Evolutionary conservation across 1,140 invertebrate genomes (phyloP).

Genomic region (Drosophila truncata): DNA sequence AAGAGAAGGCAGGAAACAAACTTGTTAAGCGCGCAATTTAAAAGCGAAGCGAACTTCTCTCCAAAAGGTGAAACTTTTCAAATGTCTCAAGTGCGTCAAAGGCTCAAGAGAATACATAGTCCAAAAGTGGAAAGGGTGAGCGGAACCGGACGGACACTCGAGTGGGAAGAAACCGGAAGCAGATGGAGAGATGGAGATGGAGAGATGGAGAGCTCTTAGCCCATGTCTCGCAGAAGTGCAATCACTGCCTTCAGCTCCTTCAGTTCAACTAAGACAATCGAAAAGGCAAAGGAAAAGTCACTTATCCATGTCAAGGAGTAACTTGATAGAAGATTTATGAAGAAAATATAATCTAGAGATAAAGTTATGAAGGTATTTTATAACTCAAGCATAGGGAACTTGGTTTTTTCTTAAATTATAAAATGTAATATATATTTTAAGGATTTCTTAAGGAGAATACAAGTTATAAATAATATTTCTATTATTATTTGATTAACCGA

Average conservation of each 20-base stretch:
- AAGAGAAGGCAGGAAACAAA: slow-evolving; percentile 27
- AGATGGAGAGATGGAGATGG: slow-evolving; percentile 6
- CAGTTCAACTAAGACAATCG: slow-evolving; percentile 19
- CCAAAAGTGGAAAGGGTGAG: background rate
- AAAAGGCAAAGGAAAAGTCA: background rate
- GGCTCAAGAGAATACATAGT: background rate
- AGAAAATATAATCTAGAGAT: background rate
- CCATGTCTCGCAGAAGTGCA: slow-evolving; percentile 26
- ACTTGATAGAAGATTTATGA: background rate
- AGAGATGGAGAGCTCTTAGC: slow-evolving; percentile 24
- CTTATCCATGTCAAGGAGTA: slow-evolving; percentile 1
- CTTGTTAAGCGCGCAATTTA: slow-evolving; percentile 53
- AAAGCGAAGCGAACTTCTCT: slow-evolving; percentile 42
- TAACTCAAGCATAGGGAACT: background rate
- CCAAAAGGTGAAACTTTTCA: slow-evolving; percentile 49
- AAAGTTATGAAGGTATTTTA: background rate
- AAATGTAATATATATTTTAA: background rate
- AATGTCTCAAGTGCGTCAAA: slow-evolving; percentile 50
- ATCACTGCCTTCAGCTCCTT: slow-evolving; percentile 33
- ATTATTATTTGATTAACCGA: background rate
- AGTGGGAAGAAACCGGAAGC: slow-evolving; percentile 3
- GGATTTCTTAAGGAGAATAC: background rate
- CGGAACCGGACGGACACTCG: slow-evolving; percentile 13
- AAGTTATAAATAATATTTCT: background rate
- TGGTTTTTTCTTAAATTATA: background rate